Conservation (phyloP, 2,113 vertebrate genomes). For the Marmota flaviventris region DNA sequence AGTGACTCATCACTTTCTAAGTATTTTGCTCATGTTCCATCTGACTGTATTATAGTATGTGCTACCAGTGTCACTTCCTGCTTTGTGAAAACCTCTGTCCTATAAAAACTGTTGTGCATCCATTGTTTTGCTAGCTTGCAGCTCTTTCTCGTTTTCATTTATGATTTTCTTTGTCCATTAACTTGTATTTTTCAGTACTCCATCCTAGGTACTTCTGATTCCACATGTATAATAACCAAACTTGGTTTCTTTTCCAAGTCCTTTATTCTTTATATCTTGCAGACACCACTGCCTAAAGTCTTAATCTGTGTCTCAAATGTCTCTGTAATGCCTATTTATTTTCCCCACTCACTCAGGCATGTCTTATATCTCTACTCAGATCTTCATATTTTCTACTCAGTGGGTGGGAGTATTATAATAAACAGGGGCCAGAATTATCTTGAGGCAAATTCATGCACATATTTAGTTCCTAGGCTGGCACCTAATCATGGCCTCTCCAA, state of each 20-base stretch:
- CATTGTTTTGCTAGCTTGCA: not conserved
- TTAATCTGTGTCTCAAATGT: not conserved
- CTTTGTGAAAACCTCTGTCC: not conserved
- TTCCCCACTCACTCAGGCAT: not conserved
- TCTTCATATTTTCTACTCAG: not conserved
- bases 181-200: not conserved
- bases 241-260: not conserved
- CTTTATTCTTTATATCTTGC: not conserved
- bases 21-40: no score
- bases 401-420: not conserved
- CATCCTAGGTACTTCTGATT: not conserved
- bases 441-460: not conserved
- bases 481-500: not conserved
- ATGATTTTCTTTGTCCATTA: slow-evolving; percentile 8
- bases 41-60: not conserved
- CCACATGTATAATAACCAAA: not conserved
- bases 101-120: not conserved
- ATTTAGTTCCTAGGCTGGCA: not conserved
- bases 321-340: not conserved
- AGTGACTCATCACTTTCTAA: not conserved
- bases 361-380: not conserved
- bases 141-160: not conserved
- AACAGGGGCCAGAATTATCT: not conserved
- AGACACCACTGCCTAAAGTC: not conserved
- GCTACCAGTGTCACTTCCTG: not conserved